phyloP scores from a whole-genome alignment of 2,888 invertebrate species.

The Cyclophora punctaria region DNA sequence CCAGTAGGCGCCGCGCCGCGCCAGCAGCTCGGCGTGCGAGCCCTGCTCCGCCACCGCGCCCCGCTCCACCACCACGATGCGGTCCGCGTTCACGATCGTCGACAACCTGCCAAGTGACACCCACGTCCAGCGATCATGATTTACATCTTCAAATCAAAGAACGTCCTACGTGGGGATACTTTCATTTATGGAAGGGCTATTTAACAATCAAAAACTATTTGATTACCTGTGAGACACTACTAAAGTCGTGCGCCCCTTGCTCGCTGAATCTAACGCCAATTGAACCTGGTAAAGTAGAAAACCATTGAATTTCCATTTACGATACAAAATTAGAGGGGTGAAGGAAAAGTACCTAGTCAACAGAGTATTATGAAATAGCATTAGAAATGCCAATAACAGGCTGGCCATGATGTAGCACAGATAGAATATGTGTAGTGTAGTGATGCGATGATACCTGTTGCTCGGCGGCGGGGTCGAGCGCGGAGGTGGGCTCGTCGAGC shows the following conservation, averaged over 20 bases:
- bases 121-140: background rate
- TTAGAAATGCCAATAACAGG: too few species aligned
- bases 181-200: too few species aligned
- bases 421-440: too few species aligned
- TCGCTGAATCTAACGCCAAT: constrained; percentile 80
- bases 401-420: too few species aligned
- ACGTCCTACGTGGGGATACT: too few species aligned
- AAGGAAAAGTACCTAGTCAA: too few species aligned
- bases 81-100: constrained; percentile 80
- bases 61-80: constrained; percentile 81
- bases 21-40: constrained; percentile 80
- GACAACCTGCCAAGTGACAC: constrained; percentile 60
- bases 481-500: constrained; percentile 89
- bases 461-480: constrained; percentile 86
- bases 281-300: constrained; percentile 35
- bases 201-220: too few species aligned
- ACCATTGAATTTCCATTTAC: too few species aligned
- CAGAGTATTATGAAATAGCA: too few species aligned
- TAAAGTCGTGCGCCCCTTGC: constrained; percentile 81
- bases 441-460: constrained; percentile 70
- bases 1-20: constrained; percentile 77
- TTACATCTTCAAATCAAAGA: constrained; percentile 7
- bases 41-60: constrained; percentile 83
- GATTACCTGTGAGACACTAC: constrained; percentile 79
- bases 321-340: too few species aligned